phyloP scores from a whole-genome alignment of 2,113 vertebrate genomes.

The Ictalurus furcatus region DNA sequence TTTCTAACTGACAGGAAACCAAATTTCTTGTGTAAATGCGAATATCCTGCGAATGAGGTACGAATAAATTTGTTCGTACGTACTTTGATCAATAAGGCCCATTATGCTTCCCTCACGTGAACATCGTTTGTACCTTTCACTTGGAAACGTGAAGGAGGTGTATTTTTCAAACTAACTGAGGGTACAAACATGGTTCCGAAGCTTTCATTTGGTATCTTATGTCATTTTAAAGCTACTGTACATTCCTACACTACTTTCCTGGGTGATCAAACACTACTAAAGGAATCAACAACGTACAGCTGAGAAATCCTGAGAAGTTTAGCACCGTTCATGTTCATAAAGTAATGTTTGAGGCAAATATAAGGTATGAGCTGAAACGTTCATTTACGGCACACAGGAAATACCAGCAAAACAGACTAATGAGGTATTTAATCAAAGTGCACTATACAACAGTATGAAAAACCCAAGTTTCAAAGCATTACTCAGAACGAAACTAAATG shows the following conservation, averaged over 20 bases:
- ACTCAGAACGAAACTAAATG: slow-evolving; percentile 21
- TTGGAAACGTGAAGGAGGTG: neutral
- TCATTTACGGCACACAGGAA: slow-evolving; percentile 14
- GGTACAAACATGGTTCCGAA: neutral
- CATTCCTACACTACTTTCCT: neutral
- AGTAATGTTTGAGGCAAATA: neutral
- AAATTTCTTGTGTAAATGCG: neutral
- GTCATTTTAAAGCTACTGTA: neutral
- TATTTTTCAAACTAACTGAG: neutral
- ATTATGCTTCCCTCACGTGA: neutral
- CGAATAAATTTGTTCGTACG: neutral
- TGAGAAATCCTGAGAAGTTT: neutral
- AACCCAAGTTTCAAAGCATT: slow-evolving; percentile 23
- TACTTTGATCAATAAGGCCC: too few species aligned
- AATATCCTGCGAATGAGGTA: neutral
- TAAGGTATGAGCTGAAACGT: neutral
- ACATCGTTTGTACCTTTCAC: neutral
- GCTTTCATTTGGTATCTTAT: neutral
- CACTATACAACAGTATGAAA: slow-evolving; percentile 10
- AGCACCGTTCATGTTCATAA: neutral
- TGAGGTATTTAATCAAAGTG: slow-evolving; percentile 37
- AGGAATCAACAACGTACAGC: neutral
- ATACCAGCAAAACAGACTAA: slow-evolving; percentile 16
- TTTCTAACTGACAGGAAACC: neutral
- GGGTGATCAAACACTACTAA: neutral